A percentile compares a stretch with the other conserved stretches of the same genome.
Conservation (phyloP, 1,140 invertebrate genomes). For the Triops longicaudatus region DNA sequence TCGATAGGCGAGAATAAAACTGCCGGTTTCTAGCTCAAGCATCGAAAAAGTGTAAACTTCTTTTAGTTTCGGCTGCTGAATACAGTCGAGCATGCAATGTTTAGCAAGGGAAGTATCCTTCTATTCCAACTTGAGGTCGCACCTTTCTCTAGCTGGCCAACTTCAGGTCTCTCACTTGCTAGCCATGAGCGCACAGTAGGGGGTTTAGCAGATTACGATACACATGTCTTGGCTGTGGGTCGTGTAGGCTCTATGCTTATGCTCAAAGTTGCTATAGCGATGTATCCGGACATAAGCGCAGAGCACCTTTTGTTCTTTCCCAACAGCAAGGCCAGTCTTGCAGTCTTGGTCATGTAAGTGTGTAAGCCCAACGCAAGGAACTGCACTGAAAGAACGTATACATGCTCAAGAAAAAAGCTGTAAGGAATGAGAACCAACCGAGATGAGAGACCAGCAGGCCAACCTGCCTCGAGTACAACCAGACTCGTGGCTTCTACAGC, state of each 20-base stretch:
- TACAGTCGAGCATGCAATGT: not conserved
- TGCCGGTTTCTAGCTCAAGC: too few relatives aligned
- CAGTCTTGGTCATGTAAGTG: not conserved
- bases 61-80: too few relatives aligned
- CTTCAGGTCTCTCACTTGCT: constrained; percentile 5
- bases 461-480: not conserved
- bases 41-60: too few relatives aligned
- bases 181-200: constrained; percentile 3
- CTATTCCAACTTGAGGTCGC: not conserved
- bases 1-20: too few relatives aligned
- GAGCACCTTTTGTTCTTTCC: not conserved
- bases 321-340: not conserved
- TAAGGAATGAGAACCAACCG: not conserved
- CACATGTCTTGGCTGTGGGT: constrained; percentile 1
- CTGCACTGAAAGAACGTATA: too few relatives aligned
- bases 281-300: not conserved
- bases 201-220: constrained; percentile 7
- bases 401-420: not conserved
- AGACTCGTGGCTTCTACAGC: not conserved
- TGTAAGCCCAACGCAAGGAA: not conserved
- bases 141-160: not conserved
- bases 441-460: not conserved
- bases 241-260: constrained; percentile 4
- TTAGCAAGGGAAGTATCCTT: not conserved
- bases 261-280: not conserved